Evolutionary conservation across 2,797 vertebrate species (phyloP).

Genomic region (Lindbergichthys nudifrons): DNA sequence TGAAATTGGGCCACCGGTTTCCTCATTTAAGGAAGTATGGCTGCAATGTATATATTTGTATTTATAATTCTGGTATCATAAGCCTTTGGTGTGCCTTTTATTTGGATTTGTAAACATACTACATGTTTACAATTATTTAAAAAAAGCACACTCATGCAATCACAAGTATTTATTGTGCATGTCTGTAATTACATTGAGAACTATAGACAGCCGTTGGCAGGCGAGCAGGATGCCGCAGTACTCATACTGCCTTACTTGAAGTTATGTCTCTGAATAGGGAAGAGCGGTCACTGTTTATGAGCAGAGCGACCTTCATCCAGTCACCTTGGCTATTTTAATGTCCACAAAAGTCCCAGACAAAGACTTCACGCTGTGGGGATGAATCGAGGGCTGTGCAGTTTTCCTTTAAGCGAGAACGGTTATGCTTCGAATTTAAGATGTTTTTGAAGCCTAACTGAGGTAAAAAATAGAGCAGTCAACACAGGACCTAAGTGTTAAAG

Average conservation of each 20-base stretch:
- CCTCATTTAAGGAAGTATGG: not conserved
- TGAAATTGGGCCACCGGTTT: not conserved
- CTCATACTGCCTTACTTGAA: conserved; percentile 38
- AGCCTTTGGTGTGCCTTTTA: not conserved
- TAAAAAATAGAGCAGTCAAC: conserved; percentile 11
- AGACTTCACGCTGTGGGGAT: conserved; percentile 24
- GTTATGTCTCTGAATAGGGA: conserved; percentile 61
- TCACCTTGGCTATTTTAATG: conserved; percentile 68
- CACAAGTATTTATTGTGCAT: not conserved
- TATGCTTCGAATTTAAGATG: conserved; percentile 19
- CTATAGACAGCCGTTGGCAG: conserved; percentile 17
- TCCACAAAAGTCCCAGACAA: conserved; percentile 52
- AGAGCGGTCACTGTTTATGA: conserved; percentile 52
- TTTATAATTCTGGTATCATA: not conserved
- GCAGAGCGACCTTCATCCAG: conserved; percentile 61
- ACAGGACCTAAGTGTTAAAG: conserved; percentile 4
- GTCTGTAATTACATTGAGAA: conserved; percentile 33
- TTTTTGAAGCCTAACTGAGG: conserved; percentile 2
- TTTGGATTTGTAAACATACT: conserved; percentile 8
- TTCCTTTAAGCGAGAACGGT: conserved; percentile 10
- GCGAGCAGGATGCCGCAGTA: conserved; percentile 38
- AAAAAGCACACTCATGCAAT: not conserved
- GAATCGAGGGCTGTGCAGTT: conserved; percentile 8
- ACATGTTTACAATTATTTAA: too few species aligned
- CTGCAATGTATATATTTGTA: not conserved